Base-by-base conservation (phyloP, 2,888 invertebrate genomes). In the Scaptomyza reducta region DNA sequence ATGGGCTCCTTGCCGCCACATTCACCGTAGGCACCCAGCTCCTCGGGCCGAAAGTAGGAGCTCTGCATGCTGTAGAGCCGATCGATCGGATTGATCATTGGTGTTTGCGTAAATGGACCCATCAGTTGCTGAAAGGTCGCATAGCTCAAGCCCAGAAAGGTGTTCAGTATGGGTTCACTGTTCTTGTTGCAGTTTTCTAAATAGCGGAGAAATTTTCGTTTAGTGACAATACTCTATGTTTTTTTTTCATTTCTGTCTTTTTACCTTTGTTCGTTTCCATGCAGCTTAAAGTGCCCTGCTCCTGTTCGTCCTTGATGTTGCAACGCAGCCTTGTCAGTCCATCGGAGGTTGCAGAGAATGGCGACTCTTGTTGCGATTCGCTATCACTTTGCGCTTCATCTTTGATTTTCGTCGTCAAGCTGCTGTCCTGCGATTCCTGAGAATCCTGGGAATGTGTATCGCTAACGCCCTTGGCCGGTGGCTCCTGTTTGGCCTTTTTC, bases 31-130 rank as follows among this genome's bases (percentile, higher is more conserved):
- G 86, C 70, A n/a, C 86, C 89, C 51, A 91, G 69, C 61, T 93
- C 94, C 66, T 94, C 94, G 29, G 92, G 93, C 74, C 94, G 93
- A 90, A 94, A 94, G 82, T 94, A 94, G 13, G 94, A 94, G 79
- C 93, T 94, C 85, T 94, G 94, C 94, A 94, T 94, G 62, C 94
- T 94, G 84, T 94, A 94, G 14, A 94, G 89, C 42, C 94, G 92
- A 91, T 94, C 94, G 68, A 94, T 94, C 10, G 94, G 94, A 89
- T 94, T 94, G 54, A 93, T 90, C 81, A 93, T 92, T 27, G 92
- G 90, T 29, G 84, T 85, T 74, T 91, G 89, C 70, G 91, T 90
- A 77, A 93, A 90, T 85, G 91, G 91, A 87, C 84, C 92, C 93
- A 92, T 91, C 18, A 92, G 82, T 71, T 91, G 92, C 56, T 92